Percentiles rank a stretch among this genome's conserved stretches.
Evolutionary conservation across 37 sponge, comb jelly and placozoan species (phyloP).

Genomic region (Ianthella basta): DNA sequence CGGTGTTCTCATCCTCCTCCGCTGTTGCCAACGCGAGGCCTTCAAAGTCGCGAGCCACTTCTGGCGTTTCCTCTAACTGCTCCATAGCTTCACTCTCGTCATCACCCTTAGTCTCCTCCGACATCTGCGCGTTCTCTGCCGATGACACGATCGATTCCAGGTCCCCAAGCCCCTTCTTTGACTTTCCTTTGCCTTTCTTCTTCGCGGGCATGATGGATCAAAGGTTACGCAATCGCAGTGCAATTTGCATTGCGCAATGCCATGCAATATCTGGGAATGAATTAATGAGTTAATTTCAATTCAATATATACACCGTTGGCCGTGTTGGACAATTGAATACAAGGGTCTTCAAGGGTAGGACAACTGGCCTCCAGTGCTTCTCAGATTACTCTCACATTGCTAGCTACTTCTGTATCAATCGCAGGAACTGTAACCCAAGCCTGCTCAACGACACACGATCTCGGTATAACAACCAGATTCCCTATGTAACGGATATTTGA

Average conservation of each 20-base stretch:
- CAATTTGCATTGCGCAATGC: neutral
- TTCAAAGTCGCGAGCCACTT: neutral
- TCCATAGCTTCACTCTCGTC: neutral
- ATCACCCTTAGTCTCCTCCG: neutral
- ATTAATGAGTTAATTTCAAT: no score
- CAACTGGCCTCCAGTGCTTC: no score
- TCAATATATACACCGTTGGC: no score
- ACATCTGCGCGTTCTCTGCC: constrained; percentile 20
- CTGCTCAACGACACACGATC: no score
- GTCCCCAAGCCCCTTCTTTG: constrained; percentile 38
- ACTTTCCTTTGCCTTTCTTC: constrained; percentile 53
- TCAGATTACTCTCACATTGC: no score
- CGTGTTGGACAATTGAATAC: no score
- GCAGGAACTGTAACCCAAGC: no score
- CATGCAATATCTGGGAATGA: no score
- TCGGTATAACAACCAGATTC: no score
- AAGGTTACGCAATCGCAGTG: neutral
- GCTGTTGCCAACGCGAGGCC: neutral
- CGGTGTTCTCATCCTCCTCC: constrained; percentile 4
- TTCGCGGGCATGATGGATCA: neutral
- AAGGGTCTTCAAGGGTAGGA: no score
- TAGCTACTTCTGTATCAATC: no score
- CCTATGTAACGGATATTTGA: no score
- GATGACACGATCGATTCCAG: constrained; percentile 7
- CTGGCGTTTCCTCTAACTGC: neutral